phyloP scores from a whole-genome alignment of 2,113 vertebrate species.

The Alaudala cheleensis region DNA sequence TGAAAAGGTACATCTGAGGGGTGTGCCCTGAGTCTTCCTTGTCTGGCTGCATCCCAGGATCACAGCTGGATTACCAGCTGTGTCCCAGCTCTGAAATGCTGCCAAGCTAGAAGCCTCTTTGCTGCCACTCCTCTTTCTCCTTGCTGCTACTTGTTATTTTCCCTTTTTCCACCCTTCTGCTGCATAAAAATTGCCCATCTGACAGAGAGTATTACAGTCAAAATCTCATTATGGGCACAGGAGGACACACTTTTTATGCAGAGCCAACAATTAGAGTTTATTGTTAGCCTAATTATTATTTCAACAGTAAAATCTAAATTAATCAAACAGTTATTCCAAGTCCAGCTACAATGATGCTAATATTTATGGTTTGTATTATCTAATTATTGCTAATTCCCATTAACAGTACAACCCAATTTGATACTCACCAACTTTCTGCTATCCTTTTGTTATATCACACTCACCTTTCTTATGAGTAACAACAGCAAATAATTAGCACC shows the following conservation, averaged over 20 bases:
- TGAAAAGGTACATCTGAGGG: not conserved
- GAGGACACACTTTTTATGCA: not conserved
- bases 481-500: not conserved
- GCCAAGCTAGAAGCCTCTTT: constrained; percentile 10
- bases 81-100: not conserved
- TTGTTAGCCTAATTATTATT: constrained; percentile 15
- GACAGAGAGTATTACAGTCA: constrained; percentile 14
- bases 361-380: not conserved
- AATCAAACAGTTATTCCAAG: not conserved
- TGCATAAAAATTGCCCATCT: constrained; percentile 17
- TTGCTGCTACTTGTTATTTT: constrained; percentile 17
- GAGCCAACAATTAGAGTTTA: not conserved
- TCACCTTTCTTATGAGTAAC: not conserved
- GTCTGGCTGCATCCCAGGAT: not conserved
- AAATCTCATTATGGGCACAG: not conserved
- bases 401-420: not conserved
- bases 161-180: not conserved
- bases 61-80: constrained; percentile 55
- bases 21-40: not conserved
- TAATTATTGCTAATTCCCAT: not conserved
- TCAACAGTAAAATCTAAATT: not conserved
- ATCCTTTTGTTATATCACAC: not conserved
- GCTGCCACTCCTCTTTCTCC: constrained; percentile 12
- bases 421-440: not conserved
- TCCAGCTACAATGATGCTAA: not conserved